phyloP scores from a whole-genome alignment of 2,797 vertebrate species.

The Aratinga solstitialis region DNA sequence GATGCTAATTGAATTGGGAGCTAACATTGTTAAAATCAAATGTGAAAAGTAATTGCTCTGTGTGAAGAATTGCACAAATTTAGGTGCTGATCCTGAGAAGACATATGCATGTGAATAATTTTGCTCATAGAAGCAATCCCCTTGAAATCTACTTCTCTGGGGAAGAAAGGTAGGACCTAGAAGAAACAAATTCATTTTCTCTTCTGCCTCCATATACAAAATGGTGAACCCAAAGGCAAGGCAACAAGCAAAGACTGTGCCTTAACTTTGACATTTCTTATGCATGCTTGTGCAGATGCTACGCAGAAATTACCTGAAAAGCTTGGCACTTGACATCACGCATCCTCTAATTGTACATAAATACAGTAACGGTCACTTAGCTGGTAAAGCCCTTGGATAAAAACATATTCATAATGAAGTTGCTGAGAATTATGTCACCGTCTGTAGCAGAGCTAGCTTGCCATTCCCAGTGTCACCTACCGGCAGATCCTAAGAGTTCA shows the following conservation, averaged over 20 bases:
- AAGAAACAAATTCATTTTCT: neutral
- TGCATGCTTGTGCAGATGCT: neutral
- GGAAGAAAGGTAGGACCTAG: neutral
- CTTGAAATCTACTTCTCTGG: neutral
- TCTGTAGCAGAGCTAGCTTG: neutral
- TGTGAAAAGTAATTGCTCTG: constrained; percentile 35
- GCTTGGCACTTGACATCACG: neutral
- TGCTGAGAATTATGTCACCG: neutral
- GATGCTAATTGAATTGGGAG: constrained; percentile 69
- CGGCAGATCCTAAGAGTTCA: neutral
- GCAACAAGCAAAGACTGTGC: neutral
- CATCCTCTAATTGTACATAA: neutral
- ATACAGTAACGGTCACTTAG: neutral
- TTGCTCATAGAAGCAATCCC: neutral
- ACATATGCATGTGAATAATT: neutral
- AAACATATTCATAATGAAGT: neutral
- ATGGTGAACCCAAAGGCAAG: neutral
- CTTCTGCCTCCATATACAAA: neutral
- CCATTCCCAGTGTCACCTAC: neutral
- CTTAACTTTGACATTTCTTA: neutral
- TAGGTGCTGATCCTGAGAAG: neutral
- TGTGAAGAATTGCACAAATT: neutral
- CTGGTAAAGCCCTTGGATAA: constrained; percentile 10
- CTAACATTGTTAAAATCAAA: constrained; percentile 48
- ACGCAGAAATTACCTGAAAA: constrained; percentile 18